Base-by-base conservation (phyloP, 1,140 invertebrate species). In the Mylabris phalerata region DNA sequence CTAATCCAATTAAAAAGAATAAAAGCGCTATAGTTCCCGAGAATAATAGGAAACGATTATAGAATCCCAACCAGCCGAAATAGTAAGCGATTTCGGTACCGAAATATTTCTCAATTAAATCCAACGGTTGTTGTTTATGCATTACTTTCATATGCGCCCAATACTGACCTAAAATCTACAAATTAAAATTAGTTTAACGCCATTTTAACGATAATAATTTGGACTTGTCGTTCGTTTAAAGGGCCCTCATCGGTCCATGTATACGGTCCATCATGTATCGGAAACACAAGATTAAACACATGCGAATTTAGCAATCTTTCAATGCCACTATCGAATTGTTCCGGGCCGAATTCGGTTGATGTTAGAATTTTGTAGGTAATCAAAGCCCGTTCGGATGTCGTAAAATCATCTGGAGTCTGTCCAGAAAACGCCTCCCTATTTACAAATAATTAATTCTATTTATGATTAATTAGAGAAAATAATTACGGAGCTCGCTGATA, bases 261-360 rank as follows among this genome's bases (percentile, higher is more conserved):
- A 13, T 44, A 63, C 11, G 57, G 25, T 0, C 78, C 80, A 63
- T 85, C 83, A 70, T 86, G 84, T 4, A 85, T 66, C 3, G 84
- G 83, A 68, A 76, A 86, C 5, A 81, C 80, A 39, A 79, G 80
- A 9, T 67, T 63, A 58, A 83, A 84, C 5, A 76, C 76, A 32
- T 70, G 73, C 61, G 78, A 78, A 56, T 70, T 71, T 0, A 84
- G 63, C 66, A 86, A 75, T 52, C 81, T 76, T 45, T 78, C 75
- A 46, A 86, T 77, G 54, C 84, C 84, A 46, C 61, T 63, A 51
- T 78, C 67, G 4, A 7, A 4, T 32, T 69, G 27, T 13, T 13
- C 2, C 0, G 43, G n/a, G 26, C 63, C 63, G 48, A 59, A 69
- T 44, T 42, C 10, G 1, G 57, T 61, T 4, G 44, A 43, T 39